phyloP scores from a whole-genome alignment of 1,140 invertebrate genomes.

The Macrotrachela quadricornifera region DNA sequence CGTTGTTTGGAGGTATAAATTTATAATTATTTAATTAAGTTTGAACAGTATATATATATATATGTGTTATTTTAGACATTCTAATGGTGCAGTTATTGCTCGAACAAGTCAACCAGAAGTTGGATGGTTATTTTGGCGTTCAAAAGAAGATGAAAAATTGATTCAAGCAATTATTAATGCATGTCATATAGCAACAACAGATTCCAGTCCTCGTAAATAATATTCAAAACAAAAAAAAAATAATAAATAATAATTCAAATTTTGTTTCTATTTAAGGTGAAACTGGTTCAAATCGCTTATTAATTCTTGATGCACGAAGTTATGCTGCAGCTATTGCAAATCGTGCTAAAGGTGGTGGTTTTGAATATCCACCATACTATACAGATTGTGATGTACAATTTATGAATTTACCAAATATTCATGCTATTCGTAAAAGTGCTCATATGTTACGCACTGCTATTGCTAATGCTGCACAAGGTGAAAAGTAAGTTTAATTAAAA shows the following conservation, averaged over 20 bases:
- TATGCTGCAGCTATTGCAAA: slow-evolving; percentile 84
- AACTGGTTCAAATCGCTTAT: slow-evolving; percentile 42
- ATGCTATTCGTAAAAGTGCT: slow-evolving; percentile 58
- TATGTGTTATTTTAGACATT: slow-evolving; percentile 39
- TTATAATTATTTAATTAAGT: background rate
- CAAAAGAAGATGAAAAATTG: slow-evolving; percentile 61
- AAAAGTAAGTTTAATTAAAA: too few species aligned
- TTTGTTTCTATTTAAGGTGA: background rate
- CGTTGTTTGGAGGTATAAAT: slow-evolving; percentile 61
- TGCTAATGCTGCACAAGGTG: too few species aligned
- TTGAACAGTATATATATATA: slow-evolving; percentile 1
- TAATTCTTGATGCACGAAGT: slow-evolving; percentile 79
- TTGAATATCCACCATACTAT: slow-evolving; percentile 64
- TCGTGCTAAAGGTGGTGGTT: slow-evolving; percentile 71
- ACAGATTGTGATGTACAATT: slow-evolving; percentile 76
- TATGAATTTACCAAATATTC: slow-evolving; percentile 89
- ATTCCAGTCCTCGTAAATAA: too few species aligned
- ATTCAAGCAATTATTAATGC: slow-evolving; percentile 45
- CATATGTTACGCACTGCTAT: slow-evolving; percentile 20
- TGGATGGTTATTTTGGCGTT: slow-evolving; percentile 76
- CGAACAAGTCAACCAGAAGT: slow-evolving; percentile 76
- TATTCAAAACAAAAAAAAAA: too few species aligned
- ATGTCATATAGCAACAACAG: too few species aligned
- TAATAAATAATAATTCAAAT: too few species aligned
- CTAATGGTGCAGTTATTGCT: slow-evolving; percentile 71